These are phyloP conservation scores for Cydia amplana DNA, from an alignment of 1,140 invertebrate genomes.

Conservation along the genomic window DNA sequence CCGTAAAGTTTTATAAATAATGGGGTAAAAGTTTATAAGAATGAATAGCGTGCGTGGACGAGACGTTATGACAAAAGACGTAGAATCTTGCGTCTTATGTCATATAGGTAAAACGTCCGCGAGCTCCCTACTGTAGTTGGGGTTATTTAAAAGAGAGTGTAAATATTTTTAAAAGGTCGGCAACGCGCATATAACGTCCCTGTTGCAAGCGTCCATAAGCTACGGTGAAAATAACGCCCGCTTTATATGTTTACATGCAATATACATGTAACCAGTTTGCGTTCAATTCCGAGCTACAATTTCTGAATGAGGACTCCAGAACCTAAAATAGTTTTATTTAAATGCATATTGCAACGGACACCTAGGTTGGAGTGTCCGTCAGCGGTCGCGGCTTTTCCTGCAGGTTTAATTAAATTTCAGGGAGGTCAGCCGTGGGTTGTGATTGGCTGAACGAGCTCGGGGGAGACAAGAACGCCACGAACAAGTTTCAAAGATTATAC, in stretches of 20 bases:
- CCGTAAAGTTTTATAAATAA: too few relatives aligned
- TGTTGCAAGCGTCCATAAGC: too few relatives aligned
- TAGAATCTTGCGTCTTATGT: too few relatives aligned
- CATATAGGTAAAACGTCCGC: too few relatives aligned
- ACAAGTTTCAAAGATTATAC: neutral
- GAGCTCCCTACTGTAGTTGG: too few relatives aligned
- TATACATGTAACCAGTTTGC: neutral
- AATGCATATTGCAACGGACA: slow-evolving; percentile 1
- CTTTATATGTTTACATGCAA: too few relatives aligned
- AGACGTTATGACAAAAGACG: neutral
- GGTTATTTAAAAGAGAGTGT: too few relatives aligned
- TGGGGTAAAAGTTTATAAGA: neutral
- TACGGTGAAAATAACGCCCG: too few relatives aligned
- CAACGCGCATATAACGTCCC: too few relatives aligned
- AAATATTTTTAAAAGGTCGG: too few relatives aligned
- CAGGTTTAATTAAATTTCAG: slow-evolving; percentile 9
- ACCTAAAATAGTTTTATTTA: neutral
- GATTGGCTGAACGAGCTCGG: neutral
- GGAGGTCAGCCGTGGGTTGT: neutral
- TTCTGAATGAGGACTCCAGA: neutral
- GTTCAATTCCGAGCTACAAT: neutral
- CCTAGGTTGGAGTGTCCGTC: neutral
- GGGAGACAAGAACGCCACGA: neutral
- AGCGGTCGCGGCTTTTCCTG: neutral
- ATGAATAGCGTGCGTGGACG: neutral